Base-by-base conservation (phyloP, 2,113 vertebrate species). In the Puntigrus tetrazona region DNA sequence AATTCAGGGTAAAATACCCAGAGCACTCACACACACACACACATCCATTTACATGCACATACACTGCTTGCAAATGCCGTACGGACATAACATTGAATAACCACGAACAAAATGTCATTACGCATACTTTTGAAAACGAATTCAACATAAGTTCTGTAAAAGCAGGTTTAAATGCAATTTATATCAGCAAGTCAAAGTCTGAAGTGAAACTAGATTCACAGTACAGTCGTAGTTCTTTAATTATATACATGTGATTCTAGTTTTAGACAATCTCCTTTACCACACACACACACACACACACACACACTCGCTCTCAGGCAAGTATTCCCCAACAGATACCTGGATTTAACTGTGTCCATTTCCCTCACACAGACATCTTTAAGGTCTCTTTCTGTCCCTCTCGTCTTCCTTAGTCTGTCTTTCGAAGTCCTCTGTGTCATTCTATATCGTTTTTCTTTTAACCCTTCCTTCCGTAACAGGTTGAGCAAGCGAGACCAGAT, bases 401-500 rank as follows among this genome's bases (percentile, higher is more conserved):
- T 89, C 87, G 88, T 83, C 85, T 45, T 67, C 25, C 27, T 29
- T 25, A 45, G 9, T 55, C 20, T 55, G 52, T 22, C 20, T 55
- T 55, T 55, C 25, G 7, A n/a, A 50, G 38, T 34, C 34, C 14
- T 41, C 45, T 38, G 27, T 59, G 47, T 75, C 77, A 85, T 86
- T 83, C 89, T 89, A 80, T 86, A 86, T 92, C 80, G 86, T 86
- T 86, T 88, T 88, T 89, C 87, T 89, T n/a, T 89, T 88, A 76
- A 80, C 78, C 41, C 31, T 85, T 84, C 85, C 82, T 74, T 45
- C 70, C 87, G 55, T 84, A 92, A 93, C 94, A 90, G 85, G 91
- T 89, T 87, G 7, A 78, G 92, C 94, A 14, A 87, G 94, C 89
- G 91, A 87, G 88, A 92, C 93, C 83, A 88, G 92, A 94, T 94